Evolutionary conservation across 2,797 vertebrate species (phyloP).

Genomic region (Phalanger gymnotis): DNA sequence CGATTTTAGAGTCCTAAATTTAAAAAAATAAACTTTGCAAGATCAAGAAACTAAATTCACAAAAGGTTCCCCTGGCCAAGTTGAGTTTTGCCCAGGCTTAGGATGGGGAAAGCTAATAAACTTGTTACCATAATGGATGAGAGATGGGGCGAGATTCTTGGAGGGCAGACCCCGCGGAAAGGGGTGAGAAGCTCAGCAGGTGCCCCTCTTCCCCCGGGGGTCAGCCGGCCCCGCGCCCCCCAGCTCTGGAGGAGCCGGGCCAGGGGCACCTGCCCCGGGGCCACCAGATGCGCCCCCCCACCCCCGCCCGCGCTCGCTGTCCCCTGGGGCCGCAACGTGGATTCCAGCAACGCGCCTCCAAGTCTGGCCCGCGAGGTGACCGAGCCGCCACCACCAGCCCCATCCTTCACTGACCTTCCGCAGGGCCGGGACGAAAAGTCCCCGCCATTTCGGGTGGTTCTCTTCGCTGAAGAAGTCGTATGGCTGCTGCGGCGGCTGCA

Average conservation of each 20-base stretch:
- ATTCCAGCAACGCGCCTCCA: not conserved
- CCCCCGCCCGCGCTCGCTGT: not conserved
- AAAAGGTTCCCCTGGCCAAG: slow-evolving; percentile 22
- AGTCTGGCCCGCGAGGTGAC: not conserved
- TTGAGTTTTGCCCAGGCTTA: not conserved
- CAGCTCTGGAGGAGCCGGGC: not conserved
- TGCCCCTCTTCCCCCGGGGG: not conserved
- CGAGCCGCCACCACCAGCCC: not conserved
- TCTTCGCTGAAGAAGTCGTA: slow-evolving; percentile 98
- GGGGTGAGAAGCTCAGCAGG: not conserved
- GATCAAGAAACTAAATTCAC: slow-evolving; percentile 24
- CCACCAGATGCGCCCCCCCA: too few species aligned
- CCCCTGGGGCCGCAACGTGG: not conserved
- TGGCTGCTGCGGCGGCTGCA: slow-evolving; percentile 94
- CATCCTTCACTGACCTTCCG: slow-evolving; percentile 89
- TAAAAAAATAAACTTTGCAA: slow-evolving; percentile 56
- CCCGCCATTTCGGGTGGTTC: slow-evolving; percentile 97
- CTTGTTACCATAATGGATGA: not conserved
- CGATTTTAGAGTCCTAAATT: slow-evolving; percentile 52
- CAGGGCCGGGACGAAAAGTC: slow-evolving; percentile 95
- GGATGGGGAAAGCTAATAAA: not conserved
- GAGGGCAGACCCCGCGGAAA: not conserved
- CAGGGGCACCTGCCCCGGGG: too few species aligned
- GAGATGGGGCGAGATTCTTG: not conserved
- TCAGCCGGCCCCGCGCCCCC: not conserved